Percentiles rank a stretch among this genome's conserved stretches.
phyloP scores from a whole-genome alignment of 2,113 vertebrate genomes.

The Sturnira hondurensis region DNA sequence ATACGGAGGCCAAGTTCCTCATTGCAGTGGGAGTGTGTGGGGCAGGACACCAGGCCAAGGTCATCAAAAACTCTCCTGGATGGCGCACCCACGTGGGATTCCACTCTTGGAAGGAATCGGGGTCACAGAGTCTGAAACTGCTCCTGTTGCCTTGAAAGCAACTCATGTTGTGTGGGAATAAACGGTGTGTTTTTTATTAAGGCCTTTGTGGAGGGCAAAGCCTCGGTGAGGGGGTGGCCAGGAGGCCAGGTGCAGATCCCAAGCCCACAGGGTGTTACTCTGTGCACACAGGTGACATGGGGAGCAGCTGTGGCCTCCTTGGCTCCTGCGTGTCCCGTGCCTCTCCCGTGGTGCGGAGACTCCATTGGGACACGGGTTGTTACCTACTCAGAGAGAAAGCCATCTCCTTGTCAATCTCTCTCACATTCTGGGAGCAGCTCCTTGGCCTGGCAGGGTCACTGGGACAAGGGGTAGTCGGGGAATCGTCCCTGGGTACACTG shows the following conservation, averaged over 20 bases:
- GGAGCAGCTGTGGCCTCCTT: not conserved
- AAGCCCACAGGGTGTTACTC: fast-evolving
- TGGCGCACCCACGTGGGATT: not conserved
- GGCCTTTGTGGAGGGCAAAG: not conserved
- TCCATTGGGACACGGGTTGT: not conserved
- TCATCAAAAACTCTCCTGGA: not conserved
- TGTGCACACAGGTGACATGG: not conserved
- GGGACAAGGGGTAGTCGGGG: not conserved
- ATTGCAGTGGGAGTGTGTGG: fast-evolving
- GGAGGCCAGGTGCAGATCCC: not conserved
- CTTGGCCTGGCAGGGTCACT: fast-evolving
- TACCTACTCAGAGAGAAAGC: not conserved
- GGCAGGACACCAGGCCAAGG: not conserved
- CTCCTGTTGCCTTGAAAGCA: not conserved
- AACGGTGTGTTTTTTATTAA: not conserved
- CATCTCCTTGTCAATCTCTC: not conserved
- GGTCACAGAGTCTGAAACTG: not conserved
- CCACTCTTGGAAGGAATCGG: not conserved
- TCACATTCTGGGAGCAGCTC: not conserved
- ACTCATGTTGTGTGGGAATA: not conserved
- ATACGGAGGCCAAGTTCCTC: not conserved
- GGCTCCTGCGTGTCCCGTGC: not conserved
- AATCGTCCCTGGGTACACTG: not conserved
- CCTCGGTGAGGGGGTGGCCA: not conserved
- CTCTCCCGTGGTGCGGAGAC: not conserved